Conservation (phyloP, 1,140 invertebrate genomes). For the Trichonephila clavipes region DNA sequence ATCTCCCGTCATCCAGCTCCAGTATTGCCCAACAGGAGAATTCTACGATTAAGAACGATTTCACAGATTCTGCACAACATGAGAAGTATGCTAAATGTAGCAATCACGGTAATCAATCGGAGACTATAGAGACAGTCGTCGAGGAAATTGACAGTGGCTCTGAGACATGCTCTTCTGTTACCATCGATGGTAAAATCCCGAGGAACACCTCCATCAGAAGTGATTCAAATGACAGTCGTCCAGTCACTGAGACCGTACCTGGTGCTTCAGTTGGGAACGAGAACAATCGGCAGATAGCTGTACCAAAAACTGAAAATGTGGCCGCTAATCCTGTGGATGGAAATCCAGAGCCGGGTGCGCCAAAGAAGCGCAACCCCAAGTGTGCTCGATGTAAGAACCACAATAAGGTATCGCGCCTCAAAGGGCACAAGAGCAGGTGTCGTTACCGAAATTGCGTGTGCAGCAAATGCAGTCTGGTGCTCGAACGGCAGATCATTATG, state of each 20-base stretch:
- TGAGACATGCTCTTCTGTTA: neutral
- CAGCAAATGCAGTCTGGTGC: constrained; percentile 90
- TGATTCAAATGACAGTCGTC: neutral
- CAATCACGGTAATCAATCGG: neutral
- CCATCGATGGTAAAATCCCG: neutral
- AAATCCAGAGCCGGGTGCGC: neutral
- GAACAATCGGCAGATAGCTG: too few relatives aligned
- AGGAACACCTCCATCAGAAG: neutral
- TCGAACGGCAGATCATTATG: constrained; percentile 89
- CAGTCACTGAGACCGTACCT: too few relatives aligned
- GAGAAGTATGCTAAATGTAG: constrained; percentile 25
- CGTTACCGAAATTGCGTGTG: constrained; percentile 84
- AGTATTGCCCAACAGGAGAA: neutral
- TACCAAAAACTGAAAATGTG: too few relatives aligned
- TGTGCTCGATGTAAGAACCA: constrained; percentile 36
- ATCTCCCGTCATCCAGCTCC: neutral
- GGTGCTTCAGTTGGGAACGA: too few relatives aligned
- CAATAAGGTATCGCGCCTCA: neutral
- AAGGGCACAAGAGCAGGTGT: constrained; percentile 5
- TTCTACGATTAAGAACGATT: neutral
- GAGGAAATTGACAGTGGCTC: neutral
- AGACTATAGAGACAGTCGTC: neutral
- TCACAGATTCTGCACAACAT: neutral
- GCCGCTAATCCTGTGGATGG: neutral
- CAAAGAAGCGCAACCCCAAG: neutral